These are phyloP conservation scores for Chrysocyon brachyurus DNA, from an alignment of 2,797 vertebrate species.

Conservation along the genomic window DNA sequence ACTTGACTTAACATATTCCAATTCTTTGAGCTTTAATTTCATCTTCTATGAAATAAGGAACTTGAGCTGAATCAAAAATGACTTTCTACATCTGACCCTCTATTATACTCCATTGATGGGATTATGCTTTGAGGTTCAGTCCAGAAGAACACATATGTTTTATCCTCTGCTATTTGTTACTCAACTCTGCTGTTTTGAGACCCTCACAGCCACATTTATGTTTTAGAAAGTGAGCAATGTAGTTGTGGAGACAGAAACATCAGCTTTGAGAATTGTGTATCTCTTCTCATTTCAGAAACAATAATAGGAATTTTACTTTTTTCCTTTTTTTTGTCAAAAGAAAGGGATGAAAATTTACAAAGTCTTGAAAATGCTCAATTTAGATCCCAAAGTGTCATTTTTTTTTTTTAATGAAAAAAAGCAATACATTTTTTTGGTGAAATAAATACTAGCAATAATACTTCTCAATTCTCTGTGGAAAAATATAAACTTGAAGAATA, in stretches of 20 bases:
- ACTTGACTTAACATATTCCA: neutral
- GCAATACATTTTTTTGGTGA: neutral
- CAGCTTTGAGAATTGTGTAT: neutral
- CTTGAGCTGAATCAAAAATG: neutral
- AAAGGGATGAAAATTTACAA: neutral
- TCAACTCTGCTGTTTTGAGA: neutral
- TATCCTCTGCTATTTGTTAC: neutral
- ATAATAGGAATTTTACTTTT: neutral
- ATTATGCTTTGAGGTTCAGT: neutral
- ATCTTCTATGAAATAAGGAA: neutral
- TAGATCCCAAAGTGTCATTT: neutral
- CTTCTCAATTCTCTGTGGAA: neutral
- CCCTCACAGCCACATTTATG: neutral
- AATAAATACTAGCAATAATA: conserved; percentile 52
- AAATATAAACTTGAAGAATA: conserved; percentile 31
- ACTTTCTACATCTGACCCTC: neutral
- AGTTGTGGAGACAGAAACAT: neutral
- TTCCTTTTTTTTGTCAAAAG: neutral
- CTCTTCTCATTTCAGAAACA: neutral
- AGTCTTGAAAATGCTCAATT: neutral
- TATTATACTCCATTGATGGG: neutral
- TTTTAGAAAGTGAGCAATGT: neutral
- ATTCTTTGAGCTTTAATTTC: neutral
- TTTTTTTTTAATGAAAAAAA: conserved; percentile 37
- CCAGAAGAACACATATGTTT: neutral